Percentiles rank a stretch among this genome's conserved stretches.
Evolutionary conservation across 2,888 invertebrate species (phyloP).

Genomic region (Conops quadrifasciatus): DNA sequence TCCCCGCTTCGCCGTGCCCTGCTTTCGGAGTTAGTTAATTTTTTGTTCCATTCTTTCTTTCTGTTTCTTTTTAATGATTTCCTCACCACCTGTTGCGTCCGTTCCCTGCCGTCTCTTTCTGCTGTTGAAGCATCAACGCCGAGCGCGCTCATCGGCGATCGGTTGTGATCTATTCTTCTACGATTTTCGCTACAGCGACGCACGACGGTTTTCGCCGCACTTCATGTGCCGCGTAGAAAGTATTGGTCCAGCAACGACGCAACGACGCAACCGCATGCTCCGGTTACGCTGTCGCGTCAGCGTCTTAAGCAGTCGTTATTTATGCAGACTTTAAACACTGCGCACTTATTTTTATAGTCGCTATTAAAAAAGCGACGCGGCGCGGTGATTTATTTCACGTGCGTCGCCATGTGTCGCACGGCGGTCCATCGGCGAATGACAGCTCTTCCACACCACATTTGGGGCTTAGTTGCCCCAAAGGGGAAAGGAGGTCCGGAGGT

Average conservation of each 20-base stretch:
- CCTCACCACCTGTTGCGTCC: conserved; percentile 4
- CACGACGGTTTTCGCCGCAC: neutral
- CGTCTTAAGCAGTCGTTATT: neutral
- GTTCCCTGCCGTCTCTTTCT: neutral
- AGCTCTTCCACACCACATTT: neutral
- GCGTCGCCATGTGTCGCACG: conserved; percentile 16
- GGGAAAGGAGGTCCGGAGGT: neutral
- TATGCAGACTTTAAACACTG: conserved; percentile 2
- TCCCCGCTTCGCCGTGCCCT: neutral
- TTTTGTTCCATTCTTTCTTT: neutral
- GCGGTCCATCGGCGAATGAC: neutral
- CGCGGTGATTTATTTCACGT: conserved; percentile 17
- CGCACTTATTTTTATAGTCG: conserved; percentile 3
- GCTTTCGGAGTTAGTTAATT: neutral
- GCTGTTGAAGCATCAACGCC: neutral
- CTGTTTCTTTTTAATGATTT: neutral
- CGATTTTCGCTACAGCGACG: neutral
- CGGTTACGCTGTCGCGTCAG: no score
- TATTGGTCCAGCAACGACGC: neutral
- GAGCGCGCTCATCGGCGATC: neutral
- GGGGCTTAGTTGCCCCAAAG: neutral
- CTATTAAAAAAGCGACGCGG: neutral
- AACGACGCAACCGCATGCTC: neutral
- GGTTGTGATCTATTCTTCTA: neutral
- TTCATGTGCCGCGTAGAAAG: neutral